These are phyloP conservation scores for Anguilla marmorata DNA, from an alignment of 2,797 vertebrate species.

Conservation along the genomic window DNA sequence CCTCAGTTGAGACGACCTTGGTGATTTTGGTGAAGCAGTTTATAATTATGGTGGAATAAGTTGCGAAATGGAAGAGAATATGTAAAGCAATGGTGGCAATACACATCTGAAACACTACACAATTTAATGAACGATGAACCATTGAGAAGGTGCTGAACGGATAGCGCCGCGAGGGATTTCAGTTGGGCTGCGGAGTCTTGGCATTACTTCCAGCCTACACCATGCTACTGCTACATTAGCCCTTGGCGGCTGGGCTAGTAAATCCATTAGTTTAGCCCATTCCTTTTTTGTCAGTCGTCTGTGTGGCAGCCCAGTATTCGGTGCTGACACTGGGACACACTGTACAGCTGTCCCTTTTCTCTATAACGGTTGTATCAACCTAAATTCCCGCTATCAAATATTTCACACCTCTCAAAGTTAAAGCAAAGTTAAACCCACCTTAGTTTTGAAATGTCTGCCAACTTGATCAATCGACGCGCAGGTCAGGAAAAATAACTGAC, in stretches of 20 bases:
- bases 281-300: conserved; percentile 25
- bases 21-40: conserved; percentile 25
- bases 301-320: conserved; percentile 10
- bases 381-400: neutral
- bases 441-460: neutral
- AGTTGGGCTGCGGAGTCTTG: conserved; percentile 50
- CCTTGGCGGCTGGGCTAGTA: conserved; percentile 29
- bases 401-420: neutral
- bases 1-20: neutral
- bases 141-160: conserved; percentile 67
- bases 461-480: neutral
- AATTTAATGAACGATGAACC: neutral
- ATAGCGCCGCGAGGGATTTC: conserved; percentile 53
- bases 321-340: conserved; percentile 11
- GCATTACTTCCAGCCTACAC: conserved; percentile 13
- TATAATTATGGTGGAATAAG: conserved; percentile 16
- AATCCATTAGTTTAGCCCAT: conserved; percentile 22
- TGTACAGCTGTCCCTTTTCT: neutral
- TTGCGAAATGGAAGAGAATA: neutral
- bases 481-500: neutral
- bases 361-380: neutral
- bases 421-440: neutral
- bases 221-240: conserved; percentile 19
- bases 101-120: neutral
- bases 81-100: neutral